Conservation (phyloP, 2,113 vertebrate genomes). For the Xiphorhynchus elegans region DNA sequence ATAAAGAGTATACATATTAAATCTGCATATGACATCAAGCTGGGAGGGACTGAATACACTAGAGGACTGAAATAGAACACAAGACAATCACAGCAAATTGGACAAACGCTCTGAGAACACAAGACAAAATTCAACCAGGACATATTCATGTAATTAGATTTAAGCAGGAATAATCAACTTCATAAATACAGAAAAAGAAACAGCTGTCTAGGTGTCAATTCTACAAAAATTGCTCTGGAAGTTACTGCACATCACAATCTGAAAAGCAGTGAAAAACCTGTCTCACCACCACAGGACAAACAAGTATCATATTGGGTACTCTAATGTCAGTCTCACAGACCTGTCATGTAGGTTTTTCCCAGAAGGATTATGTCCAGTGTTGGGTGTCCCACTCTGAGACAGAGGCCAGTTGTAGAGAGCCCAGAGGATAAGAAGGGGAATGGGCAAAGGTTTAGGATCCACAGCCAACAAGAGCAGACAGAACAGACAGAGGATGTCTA, state of each 20-base stretch:
- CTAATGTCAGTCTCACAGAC: neutral
- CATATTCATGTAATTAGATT: slow-evolving; percentile 25
- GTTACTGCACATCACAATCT: neutral
- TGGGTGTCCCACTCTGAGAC: neutral
- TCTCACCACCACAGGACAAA: neutral
- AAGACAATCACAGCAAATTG: slow-evolving; percentile 40
- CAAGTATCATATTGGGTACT: neutral
- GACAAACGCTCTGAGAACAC: slow-evolving; percentile 30
- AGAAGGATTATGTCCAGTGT: neutral
- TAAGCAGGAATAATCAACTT: slow-evolving; percentile 28
- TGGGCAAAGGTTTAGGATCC: neutral
- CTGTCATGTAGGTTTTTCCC: neutral
- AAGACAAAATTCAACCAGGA: slow-evolving; percentile 36
- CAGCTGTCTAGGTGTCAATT: neutral
- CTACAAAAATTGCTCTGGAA: neutral
- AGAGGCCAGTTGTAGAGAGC: neutral
- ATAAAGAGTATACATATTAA: slow-evolving; percentile 22
- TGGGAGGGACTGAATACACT: neutral
- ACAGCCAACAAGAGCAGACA: neutral
- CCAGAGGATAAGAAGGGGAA: neutral
- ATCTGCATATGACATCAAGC: slow-evolving; percentile 32
- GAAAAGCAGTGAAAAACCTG: neutral
- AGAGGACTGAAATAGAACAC: slow-evolving; percentile 15
- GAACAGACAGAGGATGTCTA: neutral
- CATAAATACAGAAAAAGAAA: neutral